phyloP scores from a whole-genome alignment of 1,140 invertebrate species.

The Tyrophagus putrescentiae region DNA sequence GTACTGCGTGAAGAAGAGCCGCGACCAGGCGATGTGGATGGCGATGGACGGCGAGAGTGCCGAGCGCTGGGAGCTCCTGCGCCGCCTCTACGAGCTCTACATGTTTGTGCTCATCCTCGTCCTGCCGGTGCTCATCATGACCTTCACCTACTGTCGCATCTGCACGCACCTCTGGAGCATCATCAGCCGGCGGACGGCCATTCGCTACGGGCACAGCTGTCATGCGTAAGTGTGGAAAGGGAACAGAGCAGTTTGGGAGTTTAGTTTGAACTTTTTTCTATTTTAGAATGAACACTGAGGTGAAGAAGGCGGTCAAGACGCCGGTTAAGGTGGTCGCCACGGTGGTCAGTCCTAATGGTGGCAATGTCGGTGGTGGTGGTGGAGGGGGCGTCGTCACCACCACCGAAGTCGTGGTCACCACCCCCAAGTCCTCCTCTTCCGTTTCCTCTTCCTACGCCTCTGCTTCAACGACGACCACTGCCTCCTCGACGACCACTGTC shows the following conservation, averaged over 20 bases:
- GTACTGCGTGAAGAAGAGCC: no score
- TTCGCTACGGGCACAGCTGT: slow-evolving; percentile 23
- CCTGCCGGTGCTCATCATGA: slow-evolving; percentile 47
- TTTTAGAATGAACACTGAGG: background rate
- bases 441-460: background rate
- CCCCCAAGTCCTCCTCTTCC: no score
- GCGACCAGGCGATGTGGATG: slow-evolving; percentile 12
- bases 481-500: background rate
- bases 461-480: background rate
- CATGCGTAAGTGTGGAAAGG: background rate
- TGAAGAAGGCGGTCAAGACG: no score
- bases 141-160: slow-evolving; percentile 47
- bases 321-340: no score
- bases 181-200: slow-evolving; percentile 26
- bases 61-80: slow-evolving; percentile 38
- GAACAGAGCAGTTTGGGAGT: no score
- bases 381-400: no score
- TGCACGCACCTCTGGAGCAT: slow-evolving; percentile 47
- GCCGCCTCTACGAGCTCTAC: slow-evolving; percentile 48
- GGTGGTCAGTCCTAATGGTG: no score
- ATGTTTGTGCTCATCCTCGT: slow-evolving; percentile 49
- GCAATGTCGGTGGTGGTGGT: no score
- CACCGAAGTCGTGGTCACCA: no score
- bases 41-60: slow-evolving; percentile 11
- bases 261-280: no score